Evolutionary conservation across 2,113 vertebrate genomes (phyloP).

Genomic region (Nothocercus julius): DNA sequence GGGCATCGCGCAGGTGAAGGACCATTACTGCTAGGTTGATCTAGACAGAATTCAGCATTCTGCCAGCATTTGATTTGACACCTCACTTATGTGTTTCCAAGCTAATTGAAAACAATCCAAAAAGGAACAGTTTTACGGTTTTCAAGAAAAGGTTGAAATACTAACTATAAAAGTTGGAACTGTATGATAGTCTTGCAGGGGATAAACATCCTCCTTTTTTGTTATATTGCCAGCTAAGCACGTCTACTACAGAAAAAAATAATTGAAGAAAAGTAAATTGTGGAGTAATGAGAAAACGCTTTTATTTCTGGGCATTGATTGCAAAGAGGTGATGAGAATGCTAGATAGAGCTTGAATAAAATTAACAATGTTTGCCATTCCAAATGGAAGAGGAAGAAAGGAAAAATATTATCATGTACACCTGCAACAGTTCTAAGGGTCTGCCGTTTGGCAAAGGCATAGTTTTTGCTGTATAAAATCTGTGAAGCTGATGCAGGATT

Average conservation of each 20-base stretch:
- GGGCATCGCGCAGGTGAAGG: neutral
- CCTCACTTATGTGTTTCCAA: neutral
- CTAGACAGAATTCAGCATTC: neutral
- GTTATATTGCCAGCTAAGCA: neutral
- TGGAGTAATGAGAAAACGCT: neutral
- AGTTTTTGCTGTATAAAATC: conserved; percentile 3
- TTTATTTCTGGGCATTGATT: neutral
- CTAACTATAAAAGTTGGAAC: neutral
- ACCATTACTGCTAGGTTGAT: neutral
- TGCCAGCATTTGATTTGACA: neutral
- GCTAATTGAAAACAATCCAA: neutral
- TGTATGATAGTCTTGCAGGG: neutral
- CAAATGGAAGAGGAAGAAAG: neutral
- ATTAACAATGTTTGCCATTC: conserved; percentile 10
- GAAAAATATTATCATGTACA: neutral
- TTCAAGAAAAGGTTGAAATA: neutral
- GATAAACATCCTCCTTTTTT: neutral
- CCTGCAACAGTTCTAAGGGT: neutral
- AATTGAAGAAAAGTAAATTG: neutral
- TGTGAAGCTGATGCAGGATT: neutral
- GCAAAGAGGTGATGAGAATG: conserved; percentile 6
- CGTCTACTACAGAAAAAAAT: neutral
- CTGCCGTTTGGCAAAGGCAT: neutral
- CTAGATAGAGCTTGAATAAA: neutral
- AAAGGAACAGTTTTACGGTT: neutral